phyloP scores from a whole-genome alignment of 2,797 vertebrate species.

The Gymnoscopelus microlampas region DNA sequence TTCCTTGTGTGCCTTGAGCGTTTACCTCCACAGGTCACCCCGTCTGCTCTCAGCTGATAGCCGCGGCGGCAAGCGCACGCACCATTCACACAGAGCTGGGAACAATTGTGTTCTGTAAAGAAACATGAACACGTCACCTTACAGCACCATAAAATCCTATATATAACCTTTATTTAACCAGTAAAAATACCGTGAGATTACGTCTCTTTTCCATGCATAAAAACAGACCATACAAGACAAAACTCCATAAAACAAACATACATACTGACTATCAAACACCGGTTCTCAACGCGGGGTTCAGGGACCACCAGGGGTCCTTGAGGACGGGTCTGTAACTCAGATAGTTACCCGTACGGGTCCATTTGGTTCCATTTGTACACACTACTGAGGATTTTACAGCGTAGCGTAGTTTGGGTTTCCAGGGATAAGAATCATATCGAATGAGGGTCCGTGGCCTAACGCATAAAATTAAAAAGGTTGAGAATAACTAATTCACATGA shows the following conservation, averaged over 20 bases:
- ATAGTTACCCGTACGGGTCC: too few species aligned
- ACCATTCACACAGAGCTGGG: constrained; percentile 84
- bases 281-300: too few species aligned
- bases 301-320: too few species aligned
- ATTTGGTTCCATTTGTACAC: too few species aligned
- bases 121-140: background rate
- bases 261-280: too few species aligned
- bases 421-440: background rate
- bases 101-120: constrained; percentile 84
- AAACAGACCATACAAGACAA: too few species aligned
- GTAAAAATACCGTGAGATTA: background rate
- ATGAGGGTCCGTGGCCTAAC: background rate
- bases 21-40: constrained; percentile 88
- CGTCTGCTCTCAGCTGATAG: constrained; percentile 85
- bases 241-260: too few species aligned
- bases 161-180: background rate
- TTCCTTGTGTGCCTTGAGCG: background rate
- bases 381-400: too few species aligned
- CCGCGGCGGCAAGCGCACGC: constrained; percentile 87
- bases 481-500: background rate
- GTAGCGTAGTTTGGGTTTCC: too few species aligned
- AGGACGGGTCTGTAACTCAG: too few species aligned
- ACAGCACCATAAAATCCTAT: background rate
- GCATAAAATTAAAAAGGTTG: background rate
- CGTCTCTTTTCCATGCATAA: too few species aligned